These are phyloP conservation scores for Hirtodrosophila duncani DNA, from an alignment of 2,888 invertebrate genomes.

Conservation along the genomic window DNA sequence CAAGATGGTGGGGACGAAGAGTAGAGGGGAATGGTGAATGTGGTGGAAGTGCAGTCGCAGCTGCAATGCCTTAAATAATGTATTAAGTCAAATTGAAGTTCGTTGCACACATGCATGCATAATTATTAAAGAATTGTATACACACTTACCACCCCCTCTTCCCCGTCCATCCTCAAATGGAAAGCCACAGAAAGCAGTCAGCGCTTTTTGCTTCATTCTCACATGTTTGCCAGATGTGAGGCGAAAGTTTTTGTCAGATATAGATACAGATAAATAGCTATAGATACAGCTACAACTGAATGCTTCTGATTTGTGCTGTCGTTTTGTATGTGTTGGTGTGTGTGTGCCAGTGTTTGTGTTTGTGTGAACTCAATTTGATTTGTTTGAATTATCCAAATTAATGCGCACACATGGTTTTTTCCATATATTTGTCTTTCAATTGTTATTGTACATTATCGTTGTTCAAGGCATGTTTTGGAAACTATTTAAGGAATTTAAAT, in stretches of 20 bases:
- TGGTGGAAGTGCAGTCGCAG: not conserved
- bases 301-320: too few relatives aligned
- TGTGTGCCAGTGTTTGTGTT: constrained; percentile 3
- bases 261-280: too few relatives aligned
- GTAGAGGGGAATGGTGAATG: not conserved
- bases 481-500: too few relatives aligned
- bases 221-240: constrained; percentile 41
- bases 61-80: not conserved
- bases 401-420: constrained; percentile 37
- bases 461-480: too few relatives aligned
- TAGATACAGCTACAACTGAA: too few relatives aligned
- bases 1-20: too few relatives aligned
- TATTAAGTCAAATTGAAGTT: not conserved
- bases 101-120: too few relatives aligned
- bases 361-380: constrained; percentile 19
- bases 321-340: not conserved
- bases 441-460: not conserved
- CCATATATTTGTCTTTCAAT: constrained; percentile 11
- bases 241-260: too few relatives aligned
- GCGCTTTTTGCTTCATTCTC: constrained; percentile 4
- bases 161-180: too few relatives aligned
- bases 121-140: too few relatives aligned
- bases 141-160: too few relatives aligned
- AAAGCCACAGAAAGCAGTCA: constrained; percentile 19
- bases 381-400: constrained; percentile 32